phyloP scores from a whole-genome alignment of 1,140 invertebrate species.

The Lithobius niger region DNA sequence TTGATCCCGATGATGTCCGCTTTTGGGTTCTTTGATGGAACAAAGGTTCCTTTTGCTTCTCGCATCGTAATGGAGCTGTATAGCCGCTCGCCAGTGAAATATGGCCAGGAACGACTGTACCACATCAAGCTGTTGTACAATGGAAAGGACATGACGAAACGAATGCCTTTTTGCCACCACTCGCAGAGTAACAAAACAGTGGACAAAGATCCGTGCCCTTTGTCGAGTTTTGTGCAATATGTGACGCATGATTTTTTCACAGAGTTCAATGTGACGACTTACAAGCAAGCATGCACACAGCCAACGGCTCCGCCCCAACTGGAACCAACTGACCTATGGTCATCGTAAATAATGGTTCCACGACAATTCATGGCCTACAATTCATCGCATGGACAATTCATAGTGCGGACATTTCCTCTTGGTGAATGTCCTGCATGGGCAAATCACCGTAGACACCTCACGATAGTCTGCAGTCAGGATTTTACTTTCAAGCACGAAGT shows the following conservation, averaged over 20 bases:
- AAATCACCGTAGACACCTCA: too few relatives aligned
- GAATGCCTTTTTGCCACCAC: slow-evolving; percentile 56
- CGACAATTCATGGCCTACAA: too few relatives aligned
- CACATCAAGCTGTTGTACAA: slow-evolving; percentile 73
- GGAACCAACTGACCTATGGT: too few relatives aligned
- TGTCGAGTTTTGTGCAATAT: slow-evolving; percentile 27
- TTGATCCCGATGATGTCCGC: slow-evolving; percentile 66
- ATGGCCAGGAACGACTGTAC: slow-evolving; percentile 43
- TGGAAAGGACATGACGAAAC: slow-evolving; percentile 68
- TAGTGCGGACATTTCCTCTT: too few relatives aligned
- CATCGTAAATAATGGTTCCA: too few relatives aligned
- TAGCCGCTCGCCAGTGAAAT: slow-evolving; percentile 15
- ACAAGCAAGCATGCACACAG: slow-evolving; percentile 11
- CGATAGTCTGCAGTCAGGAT: too few relatives aligned
- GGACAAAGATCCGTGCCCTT: slow-evolving; percentile 23
- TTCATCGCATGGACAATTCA: too few relatives aligned
- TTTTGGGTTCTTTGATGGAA: slow-evolving; percentile 49
- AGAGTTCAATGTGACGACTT: slow-evolving; percentile 15
- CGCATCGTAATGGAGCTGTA: slow-evolving; percentile 64
- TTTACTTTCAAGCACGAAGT: too few relatives aligned
- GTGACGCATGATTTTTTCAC: slow-evolving; percentile 19
- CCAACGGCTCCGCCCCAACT: too few relatives aligned
- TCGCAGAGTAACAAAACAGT: slow-evolving; percentile 13
- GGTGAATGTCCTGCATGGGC: too few relatives aligned
- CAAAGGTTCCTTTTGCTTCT: slow-evolving; percentile 60